Base-by-base conservation (phyloP, 2,797 vertebrate genomes). In the Somateria mollissima region DNA sequence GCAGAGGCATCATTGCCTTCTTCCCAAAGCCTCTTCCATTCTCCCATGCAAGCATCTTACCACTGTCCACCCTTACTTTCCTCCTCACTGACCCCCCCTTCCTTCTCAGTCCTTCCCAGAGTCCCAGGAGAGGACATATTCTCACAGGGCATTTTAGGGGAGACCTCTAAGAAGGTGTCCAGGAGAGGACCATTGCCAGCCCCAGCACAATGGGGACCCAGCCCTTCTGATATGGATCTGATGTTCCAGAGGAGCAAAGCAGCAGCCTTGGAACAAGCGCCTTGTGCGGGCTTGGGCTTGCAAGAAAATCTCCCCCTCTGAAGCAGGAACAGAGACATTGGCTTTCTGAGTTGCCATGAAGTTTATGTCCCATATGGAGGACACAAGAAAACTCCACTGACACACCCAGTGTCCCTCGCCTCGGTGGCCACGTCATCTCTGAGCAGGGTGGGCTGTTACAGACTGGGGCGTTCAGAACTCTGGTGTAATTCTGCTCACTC, bases 331-430 rank as follows among this genome's bases (percentile, higher is more conserved):
- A 2, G 71, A 89, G 18, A 36, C 1, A 0, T 5, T 49, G 37
- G 8, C 25, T 69, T 28, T 37, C 74, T 49, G 58, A 75, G 51
- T 41, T 92, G 41, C 21, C 43, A 12, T n/a, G 69, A 57, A 47
- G 10, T 41, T 20, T 73, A 15, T 62, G n/a, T 84, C 54, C 76
- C 43, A 11, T 30, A 58, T 14, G 19, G 32, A 77, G 6, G 39
- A 43, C 20, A 19, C 19, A 20, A 67, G 73, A 81, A 10, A 57
- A 25, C 57, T 62, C 47, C 12, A 34, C 13, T 13, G 64, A 13
- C 16, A 4, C 13, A 22, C 7, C 28, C 3, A 2, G 8, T 14
- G 8, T 43, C 43, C 34, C 39, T 71, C 1, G 0, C 28, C 47
- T n/a, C 17, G 30, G 62, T 61, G 73, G 18, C 43, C 8, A 11